These are phyloP conservation scores for Dryomyza anilis DNA, from an alignment of 2,888 invertebrate genomes.

Conservation along the genomic window DNA sequence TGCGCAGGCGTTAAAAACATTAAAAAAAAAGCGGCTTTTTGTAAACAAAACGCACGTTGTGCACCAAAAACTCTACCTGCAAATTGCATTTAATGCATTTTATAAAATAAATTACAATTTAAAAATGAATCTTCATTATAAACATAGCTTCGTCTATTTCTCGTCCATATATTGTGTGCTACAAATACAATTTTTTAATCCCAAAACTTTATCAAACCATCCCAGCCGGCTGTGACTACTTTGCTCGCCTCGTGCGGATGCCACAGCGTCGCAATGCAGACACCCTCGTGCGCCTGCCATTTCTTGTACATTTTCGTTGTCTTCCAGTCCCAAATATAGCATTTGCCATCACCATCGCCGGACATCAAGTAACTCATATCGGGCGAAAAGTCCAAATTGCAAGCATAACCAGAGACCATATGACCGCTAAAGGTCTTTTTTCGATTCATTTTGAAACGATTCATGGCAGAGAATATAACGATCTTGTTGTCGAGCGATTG, in stretches of 20 bases:
- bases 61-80: too few species aligned
- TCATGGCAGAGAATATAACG: slow-evolving; percentile 95
- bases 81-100: too few species aligned
- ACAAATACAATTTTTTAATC: slow-evolving; percentile 68
- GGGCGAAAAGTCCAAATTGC: slow-evolving; percentile 94
- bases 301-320: slow-evolving; percentile 97
- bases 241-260: slow-evolving; percentile 99
- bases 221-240: slow-evolving; percentile 98
- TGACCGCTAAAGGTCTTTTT: slow-evolving; percentile 98
- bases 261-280: slow-evolving; percentile 94
- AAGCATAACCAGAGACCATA: slow-evolving; percentile 99
- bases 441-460: slow-evolving; percentile 96
- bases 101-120: too few species aligned
- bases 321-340: slow-evolving; percentile 99
- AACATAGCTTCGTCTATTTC: neutral
- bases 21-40: neutral
- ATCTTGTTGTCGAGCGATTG: slow-evolving; percentile 99
- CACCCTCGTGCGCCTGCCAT: slow-evolving; percentile 99
- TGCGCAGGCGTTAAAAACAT: slow-evolving; percentile 5
- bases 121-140: too few species aligned
- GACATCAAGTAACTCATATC: slow-evolving; percentile 99
- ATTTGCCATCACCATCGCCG: slow-evolving; percentile 98
- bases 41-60: slow-evolving; percentile 9
- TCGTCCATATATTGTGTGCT: too few species aligned
- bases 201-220: slow-evolving; percentile 98